phyloP scores from a whole-genome alignment of 2,797 vertebrate genomes.

The Danio choprae region DNA sequence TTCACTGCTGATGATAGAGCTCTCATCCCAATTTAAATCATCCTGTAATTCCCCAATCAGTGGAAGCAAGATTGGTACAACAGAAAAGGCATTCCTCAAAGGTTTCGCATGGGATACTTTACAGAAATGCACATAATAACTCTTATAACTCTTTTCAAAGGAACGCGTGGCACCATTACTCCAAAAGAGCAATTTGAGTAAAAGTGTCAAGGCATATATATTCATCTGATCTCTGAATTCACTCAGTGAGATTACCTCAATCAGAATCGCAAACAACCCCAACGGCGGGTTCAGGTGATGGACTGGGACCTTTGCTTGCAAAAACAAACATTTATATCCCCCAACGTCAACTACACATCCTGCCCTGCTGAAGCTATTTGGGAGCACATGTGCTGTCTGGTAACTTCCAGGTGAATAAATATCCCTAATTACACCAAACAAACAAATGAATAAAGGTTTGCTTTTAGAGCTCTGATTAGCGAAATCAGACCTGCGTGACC shows the following conservation, averaged over 20 bases:
- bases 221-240: constrained; percentile 38
- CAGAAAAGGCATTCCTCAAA: background rate
- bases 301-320: constrained; percentile 54
- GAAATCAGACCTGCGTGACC: constrained; percentile 57
- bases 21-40: constrained; percentile 32
- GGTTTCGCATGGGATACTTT: background rate
- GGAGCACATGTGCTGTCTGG: constrained; percentile 60
- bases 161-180: background rate
- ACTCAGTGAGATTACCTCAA: constrained; percentile 43
- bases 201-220: constrained; percentile 55
- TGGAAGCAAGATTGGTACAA: background rate
- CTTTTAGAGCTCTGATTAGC: constrained; percentile 67
- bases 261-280: constrained; percentile 46
- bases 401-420: constrained; percentile 77
- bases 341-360: constrained; percentile 67
- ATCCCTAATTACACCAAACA: constrained; percentile 77
- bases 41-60: constrained; percentile 34
- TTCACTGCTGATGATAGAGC: constrained; percentile 16
- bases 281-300: constrained; percentile 41
- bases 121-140: constrained; percentile 6
- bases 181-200: constrained; percentile 28
- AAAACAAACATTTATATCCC: constrained; percentile 68
- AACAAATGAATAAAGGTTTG: constrained; percentile 65
- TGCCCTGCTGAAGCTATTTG: constrained; percentile 54
- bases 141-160: constrained; percentile 13